Conservation (phyloP, 2,888 invertebrate genomes). For the Gryllus longicercus region DNA sequence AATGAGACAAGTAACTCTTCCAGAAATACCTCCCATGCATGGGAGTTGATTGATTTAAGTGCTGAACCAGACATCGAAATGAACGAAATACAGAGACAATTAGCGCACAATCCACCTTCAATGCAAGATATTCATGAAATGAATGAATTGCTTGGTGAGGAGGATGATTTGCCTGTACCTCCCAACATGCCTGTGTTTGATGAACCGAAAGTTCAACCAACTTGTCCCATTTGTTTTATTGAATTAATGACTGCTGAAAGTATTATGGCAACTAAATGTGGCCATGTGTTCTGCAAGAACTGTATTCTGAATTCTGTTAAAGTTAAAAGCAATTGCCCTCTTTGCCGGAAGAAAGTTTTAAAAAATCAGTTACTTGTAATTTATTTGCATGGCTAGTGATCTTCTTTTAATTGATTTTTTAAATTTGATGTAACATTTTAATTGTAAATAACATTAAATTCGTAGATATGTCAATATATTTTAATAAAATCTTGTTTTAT, state of each 20-base stretch:
- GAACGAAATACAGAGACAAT: too few species aligned
- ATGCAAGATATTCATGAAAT: too few species aligned
- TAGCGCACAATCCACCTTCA: too few species aligned
- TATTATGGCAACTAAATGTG: constrained; percentile 30
- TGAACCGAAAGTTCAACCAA: not conserved
- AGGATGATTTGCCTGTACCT: not conserved
- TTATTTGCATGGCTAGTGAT: constrained; percentile 11
- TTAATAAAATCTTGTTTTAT: too few species aligned
- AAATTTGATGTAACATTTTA: not conserved
- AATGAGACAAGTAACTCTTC: too few species aligned
- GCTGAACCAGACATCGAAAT: too few species aligned
- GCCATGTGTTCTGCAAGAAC: constrained; percentile 34
- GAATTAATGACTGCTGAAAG: not conserved
- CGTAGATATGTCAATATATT: not conserved
- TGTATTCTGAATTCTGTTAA: constrained; percentile 29
- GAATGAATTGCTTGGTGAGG: not conserved
- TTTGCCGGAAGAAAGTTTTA: constrained; percentile 31
- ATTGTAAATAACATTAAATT: not conserved
- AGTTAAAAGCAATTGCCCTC: constrained; percentile 29
- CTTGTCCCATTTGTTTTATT: not conserved
- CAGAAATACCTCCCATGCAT: too few species aligned
- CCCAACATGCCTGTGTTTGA: not conserved
- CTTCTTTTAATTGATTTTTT: not conserved
- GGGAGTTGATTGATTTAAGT: too few species aligned
- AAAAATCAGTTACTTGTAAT: constrained; percentile 29